Base-by-base conservation (phyloP, 1,140 invertebrate species). In the Babylonia areolata region DNA sequence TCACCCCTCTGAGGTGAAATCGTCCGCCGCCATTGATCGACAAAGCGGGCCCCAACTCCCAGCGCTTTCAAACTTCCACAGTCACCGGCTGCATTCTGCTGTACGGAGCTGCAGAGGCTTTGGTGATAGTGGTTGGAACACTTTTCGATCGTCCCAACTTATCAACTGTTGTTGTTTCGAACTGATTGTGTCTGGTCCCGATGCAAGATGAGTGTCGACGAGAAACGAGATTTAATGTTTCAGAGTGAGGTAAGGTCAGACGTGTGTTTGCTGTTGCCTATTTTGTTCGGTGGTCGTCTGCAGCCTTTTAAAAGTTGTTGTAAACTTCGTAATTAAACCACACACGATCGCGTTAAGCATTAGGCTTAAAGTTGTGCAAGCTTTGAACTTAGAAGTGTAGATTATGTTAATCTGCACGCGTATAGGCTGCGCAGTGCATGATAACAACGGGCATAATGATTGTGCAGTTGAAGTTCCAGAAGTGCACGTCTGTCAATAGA, bases 21-120 rank as follows among this genome's bases (percentile, higher is more conserved):
- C 58, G 58, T 64, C 58, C 58, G 28, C 58, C 58, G 58, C 58
- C 58, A 64, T 64, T 64, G 58, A 64, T 64, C 58, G 58, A 28
- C 20, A 23, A 23, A 64, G 58, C 58, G 58, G n/a, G 58, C 58
- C 58, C 58, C 58, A 64, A 64, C 58, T 64, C 58, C 58, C 15
- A 64, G 58, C 28, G 28, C 15, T 64, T 64, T 64, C 28, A 64
- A 64, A 64, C 15, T 20, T 51, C 58, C 28, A 64, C 20, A 64
- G 20, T 23, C 28, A 64, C 58, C 58, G 58, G 58, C 28, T 23
- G 58, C 58, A 23, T 64, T 51, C 46, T 64, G 28, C 58, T 64
- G 58, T 64, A 23, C 28, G 28, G 23, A 64, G 58, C 58, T 64
- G 58, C 28, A n/a, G 17, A 23, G 28, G 58, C 58, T 64, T 64